Percentiles rank a stretch among this genome's conserved stretches.
Conservation (phyloP, 2,888 invertebrate genomes). For the Peribatodes rhomboidaria region DNA sequence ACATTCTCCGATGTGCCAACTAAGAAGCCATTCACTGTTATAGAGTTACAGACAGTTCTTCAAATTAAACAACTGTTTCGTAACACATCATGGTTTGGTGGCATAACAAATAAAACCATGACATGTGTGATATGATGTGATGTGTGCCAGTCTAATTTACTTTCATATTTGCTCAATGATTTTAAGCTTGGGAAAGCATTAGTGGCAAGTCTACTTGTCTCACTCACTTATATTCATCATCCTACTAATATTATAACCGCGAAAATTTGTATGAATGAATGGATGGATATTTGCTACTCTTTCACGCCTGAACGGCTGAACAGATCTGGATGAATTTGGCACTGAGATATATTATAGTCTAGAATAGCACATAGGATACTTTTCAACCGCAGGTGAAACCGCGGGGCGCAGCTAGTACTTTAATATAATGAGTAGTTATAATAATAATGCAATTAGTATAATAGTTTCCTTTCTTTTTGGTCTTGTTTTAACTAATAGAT, state of each 20-base stretch:
- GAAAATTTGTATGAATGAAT: too few species aligned
- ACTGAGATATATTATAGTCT: too few species aligned
- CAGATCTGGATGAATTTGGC: too few species aligned
- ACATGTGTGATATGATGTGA: slow-evolving; percentile 10
- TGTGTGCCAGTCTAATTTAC: slow-evolving; percentile 32
- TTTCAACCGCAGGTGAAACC: too few species aligned
- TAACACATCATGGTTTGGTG: slow-evolving; percentile 16
- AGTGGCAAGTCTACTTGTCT: not conserved
- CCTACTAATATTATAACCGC: too few species aligned
- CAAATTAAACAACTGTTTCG: slow-evolving; percentile 1
- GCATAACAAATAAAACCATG: slow-evolving; percentile 35
- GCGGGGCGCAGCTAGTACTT: too few species aligned
- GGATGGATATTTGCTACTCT: too few species aligned
- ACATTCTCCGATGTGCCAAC: too few species aligned
- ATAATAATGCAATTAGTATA: slow-evolving; percentile 38
- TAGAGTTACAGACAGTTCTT: not conserved
- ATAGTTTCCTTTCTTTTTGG: slow-evolving; percentile 30
- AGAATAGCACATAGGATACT: too few species aligned
- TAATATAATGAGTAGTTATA: not conserved
- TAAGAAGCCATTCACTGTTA: too few species aligned
- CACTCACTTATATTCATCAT: slow-evolving; percentile 24
- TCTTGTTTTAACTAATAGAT: slow-evolving; percentile 23
- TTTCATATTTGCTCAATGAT: slow-evolving; percentile 47
- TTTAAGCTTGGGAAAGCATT: slow-evolving; percentile 48
- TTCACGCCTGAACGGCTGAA: too few species aligned